phyloP scores from a whole-genome alignment of 2,113 vertebrate species.

The Pseudolaguvia tuberculata region DNA sequence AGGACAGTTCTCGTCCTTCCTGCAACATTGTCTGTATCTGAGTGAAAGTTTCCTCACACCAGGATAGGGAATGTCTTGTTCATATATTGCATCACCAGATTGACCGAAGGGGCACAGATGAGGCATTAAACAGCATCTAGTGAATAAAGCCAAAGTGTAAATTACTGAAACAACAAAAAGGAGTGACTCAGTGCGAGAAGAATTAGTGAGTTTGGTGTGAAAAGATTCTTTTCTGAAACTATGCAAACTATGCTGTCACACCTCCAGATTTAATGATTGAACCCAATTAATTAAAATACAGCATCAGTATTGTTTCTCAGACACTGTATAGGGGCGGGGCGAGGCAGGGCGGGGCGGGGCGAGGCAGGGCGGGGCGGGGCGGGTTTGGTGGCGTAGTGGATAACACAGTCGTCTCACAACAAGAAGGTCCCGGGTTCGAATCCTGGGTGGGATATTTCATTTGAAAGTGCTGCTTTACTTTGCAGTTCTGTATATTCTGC shows the following conservation, averaged over 20 bases:
- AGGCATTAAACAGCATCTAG: background rate
- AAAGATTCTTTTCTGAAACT: background rate
- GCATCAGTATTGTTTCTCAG: background rate
- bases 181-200: background rate
- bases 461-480: no score
- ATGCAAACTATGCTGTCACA: background rate
- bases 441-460: no score
- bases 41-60: slow-evolving; percentile 26
- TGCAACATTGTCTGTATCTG: slow-evolving; percentile 3
- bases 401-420: no score
- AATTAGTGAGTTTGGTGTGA: no score
- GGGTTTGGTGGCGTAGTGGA: no score
- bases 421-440: no score
- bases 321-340: no score
- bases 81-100: slow-evolving; percentile 47
- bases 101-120: background rate
- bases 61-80: slow-evolving; percentile 38
- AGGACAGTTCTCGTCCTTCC: slow-evolving; percentile 6
- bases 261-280: no score
- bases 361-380: no score
- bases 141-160: background rate
- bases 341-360: no score
- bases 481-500: no score
- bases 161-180: background rate
- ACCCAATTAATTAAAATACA: background rate